Base-by-base conservation (phyloP, 2,113 vertebrate species). In the Onychorhynchus coronatus region DNA sequence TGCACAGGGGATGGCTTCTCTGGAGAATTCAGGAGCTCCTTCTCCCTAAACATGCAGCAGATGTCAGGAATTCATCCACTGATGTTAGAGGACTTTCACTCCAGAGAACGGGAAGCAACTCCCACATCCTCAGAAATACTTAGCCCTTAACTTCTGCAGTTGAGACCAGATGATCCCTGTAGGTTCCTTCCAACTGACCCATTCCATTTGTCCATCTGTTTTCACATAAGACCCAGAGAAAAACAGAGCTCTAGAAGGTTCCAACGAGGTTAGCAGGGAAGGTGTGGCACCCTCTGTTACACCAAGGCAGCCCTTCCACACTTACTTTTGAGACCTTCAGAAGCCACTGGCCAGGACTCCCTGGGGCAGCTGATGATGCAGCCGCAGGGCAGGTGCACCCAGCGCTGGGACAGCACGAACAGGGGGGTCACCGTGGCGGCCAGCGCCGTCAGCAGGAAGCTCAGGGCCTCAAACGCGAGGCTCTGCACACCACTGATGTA, bases 311-410 rank as follows among this genome's bases (percentile, higher is more conserved):
- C 8, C 31, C 17, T 19, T 25, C 49, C 30, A 12, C 53, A 96
- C 98, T 97, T 95, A 99, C 98, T 78, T 86, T 86, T 97, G 85
- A 74, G 70, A 33, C 98, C 97, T 30, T 97, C 97, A 3, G 98
- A 97, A 25, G 92, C 67, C 52, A 94, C 91, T 2, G 95, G 49
- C 10, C 61, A 89, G 2, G 96, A 31, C 30, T 95, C 97, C 91
- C 91, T 98, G 77, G 97, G 97, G 97, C 99, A 99, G 79, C 99
- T 99, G 97, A 99, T 99, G 97, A 99, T 98, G 97, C 99, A 99
- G 92, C 99, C 99, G 18, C 99, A 99, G 42, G 99, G 99, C 95
- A 99, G 97, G 96, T 99, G 99, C 86, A 98, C 97, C 99, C 99
- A 99, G 91, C 96, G 98, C 94, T 99, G 98, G 5, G 99, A 99